A percentile compares a stretch with the other conserved stretches of the same genome.
Evolutionary conservation across 2,888 invertebrate species (phyloP).

Genomic region (Noctua janthe): DNA sequence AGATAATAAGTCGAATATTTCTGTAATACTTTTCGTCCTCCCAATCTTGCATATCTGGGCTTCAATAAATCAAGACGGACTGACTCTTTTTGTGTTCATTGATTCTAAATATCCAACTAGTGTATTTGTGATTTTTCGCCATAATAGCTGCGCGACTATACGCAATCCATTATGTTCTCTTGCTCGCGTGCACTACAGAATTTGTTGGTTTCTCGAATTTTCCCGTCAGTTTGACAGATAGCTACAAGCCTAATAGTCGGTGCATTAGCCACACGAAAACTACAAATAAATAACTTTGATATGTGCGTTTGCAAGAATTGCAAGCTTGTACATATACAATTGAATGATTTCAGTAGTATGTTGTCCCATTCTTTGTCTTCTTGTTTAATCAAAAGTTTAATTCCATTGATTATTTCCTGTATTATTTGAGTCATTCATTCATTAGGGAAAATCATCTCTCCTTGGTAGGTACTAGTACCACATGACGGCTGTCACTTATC

Average conservation of each 20-base stretch:
- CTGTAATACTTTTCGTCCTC: neutral
- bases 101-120: slow-evolving; percentile 3
- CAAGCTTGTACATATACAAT: neutral
- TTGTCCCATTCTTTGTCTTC: neutral
- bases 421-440: neutral
- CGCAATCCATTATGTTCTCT: slow-evolving; percentile 32
- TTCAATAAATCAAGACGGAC: neutral
- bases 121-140: slow-evolving; percentile 19
- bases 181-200: slow-evolving; percentile 47
- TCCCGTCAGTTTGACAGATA: slow-evolving; percentile 34
- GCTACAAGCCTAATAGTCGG: slow-evolving; percentile 15
- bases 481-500: neutral
- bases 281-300: slow-evolving; percentile 12
- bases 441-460: neutral
- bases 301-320: neutral
- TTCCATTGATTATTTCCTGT: neutral
- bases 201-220: slow-evolving; percentile 47
- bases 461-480: neutral
- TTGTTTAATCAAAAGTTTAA: neutral
- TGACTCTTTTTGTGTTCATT: neutral
- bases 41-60: neutral
- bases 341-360: neutral
- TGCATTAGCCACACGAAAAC: slow-evolving; percentile 31
- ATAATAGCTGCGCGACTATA: slow-evolving; percentile 18
- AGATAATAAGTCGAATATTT: slow-evolving; percentile 10